Conservation (phyloP, 2,113 vertebrate genomes). For the Coptodon rendalli region DNA sequence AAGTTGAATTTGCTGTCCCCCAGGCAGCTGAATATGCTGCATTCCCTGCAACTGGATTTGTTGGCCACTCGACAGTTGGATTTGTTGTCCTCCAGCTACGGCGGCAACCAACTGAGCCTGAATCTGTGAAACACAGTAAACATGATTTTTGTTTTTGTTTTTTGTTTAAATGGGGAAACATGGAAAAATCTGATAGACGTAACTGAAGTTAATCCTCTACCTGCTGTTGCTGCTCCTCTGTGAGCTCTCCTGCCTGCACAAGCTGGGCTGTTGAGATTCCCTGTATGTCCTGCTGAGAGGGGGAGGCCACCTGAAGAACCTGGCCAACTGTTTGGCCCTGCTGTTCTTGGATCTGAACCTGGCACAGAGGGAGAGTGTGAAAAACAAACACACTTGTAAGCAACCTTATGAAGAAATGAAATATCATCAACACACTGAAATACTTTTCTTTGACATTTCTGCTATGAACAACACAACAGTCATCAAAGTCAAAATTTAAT, state of each 20-base stretch:
- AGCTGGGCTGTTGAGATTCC: conserved; percentile 84
- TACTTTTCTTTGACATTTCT: not conserved
- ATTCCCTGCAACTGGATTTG: conserved; percentile 61
- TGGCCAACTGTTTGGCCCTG: conserved; percentile 79
- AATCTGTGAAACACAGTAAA: conserved; percentile 63
- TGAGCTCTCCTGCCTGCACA: conserved; percentile 87
- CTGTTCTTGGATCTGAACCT: conserved; percentile 94
- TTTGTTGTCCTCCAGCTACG: conserved; percentile 72
- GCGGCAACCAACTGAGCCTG: conserved; percentile 93
- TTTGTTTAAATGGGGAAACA: not conserved
- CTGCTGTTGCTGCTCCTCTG: conserved; percentile 96
- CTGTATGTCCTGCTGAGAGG: conserved; percentile 85
- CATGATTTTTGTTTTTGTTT: not conserved
- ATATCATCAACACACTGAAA: not conserved
- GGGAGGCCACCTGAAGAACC: conserved; percentile 79
- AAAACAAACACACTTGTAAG: not conserved
- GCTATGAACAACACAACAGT: not conserved
- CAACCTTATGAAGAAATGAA: not conserved
- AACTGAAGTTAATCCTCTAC: conserved; percentile 20
- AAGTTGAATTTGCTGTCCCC: conserved; percentile 79
- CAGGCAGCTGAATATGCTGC: conserved; percentile 60
- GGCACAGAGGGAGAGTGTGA: not conserved
- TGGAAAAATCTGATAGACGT: not conserved
- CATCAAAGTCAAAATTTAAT: not conserved
- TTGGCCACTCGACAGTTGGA: conserved; percentile 54